Conservation (phyloP, 2,113 vertebrate genomes). For the Oreocharis arfaki region DNA sequence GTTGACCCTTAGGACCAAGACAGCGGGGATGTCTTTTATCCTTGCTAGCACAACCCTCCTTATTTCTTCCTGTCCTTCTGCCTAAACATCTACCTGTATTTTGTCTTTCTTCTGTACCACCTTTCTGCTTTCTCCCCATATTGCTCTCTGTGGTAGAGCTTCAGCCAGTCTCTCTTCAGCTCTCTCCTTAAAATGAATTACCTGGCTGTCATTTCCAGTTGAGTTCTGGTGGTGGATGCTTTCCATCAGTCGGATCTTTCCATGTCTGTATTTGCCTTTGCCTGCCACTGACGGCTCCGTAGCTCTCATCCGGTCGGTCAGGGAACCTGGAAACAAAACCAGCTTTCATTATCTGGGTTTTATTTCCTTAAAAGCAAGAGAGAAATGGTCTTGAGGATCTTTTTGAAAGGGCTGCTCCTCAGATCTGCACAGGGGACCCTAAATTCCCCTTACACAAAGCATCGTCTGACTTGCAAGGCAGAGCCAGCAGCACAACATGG, state of each 20-base stretch:
- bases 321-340: background rate
- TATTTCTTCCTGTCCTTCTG: background rate
- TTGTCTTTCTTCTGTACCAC: background rate
- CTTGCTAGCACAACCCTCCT: background rate
- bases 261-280: accelerated
- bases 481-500: background rate
- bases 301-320: background rate
- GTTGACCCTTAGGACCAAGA: background rate
- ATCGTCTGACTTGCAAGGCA: background rate
- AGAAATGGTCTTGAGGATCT: background rate
- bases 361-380: background rate
- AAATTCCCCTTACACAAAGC: background rate
- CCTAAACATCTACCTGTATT: background rate
- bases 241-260: background rate
- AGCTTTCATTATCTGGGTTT: background rate
- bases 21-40: background rate
- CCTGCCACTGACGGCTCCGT: accelerated
- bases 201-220: background rate
- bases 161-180: background rate
- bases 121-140: background rate
- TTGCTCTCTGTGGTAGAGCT: background rate
- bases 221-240: background rate
- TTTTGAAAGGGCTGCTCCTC: background rate
- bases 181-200: background rate
- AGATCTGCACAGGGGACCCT: background rate